phyloP scores from a whole-genome alignment of 2,797 vertebrate species.

The Crax fasciolata region DNA sequence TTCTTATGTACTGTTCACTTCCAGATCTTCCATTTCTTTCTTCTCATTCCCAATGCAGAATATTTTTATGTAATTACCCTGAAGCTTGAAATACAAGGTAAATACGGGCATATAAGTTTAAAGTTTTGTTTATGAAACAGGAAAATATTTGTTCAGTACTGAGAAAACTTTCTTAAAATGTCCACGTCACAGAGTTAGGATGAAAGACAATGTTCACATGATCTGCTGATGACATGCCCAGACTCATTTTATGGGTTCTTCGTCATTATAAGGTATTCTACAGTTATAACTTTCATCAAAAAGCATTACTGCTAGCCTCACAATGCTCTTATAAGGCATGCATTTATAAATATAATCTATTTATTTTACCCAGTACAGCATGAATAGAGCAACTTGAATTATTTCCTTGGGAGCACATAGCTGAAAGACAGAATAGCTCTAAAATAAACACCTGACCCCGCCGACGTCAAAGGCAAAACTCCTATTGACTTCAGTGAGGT shows the following conservation, averaged over 20 bases:
- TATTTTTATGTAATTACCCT: background rate
- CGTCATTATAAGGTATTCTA: background rate
- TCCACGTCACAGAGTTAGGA: fast-evolving
- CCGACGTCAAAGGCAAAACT: background rate
- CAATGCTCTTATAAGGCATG: background rate
- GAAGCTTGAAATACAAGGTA: background rate
- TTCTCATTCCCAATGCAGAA: background rate
- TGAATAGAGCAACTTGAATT: background rate
- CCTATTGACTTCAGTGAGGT: background rate
- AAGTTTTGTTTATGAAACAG: background rate
- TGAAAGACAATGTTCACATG: background rate
- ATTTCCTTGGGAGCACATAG: background rate
- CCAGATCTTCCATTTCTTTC: background rate
- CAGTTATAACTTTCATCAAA: background rate
- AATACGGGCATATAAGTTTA: background rate
- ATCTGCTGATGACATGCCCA: background rate
- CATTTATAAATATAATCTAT: background rate
- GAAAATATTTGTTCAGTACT: background rate
- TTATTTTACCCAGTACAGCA: background rate
- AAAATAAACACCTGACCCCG: background rate
- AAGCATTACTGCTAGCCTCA: background rate
- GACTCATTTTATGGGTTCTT: background rate
- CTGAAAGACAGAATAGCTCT: background rate
- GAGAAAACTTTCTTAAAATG: background rate
- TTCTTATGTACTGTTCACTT: background rate